Conservation (phyloP, 2,888 invertebrate genomes). For the Epinotia demarniana region DNA sequence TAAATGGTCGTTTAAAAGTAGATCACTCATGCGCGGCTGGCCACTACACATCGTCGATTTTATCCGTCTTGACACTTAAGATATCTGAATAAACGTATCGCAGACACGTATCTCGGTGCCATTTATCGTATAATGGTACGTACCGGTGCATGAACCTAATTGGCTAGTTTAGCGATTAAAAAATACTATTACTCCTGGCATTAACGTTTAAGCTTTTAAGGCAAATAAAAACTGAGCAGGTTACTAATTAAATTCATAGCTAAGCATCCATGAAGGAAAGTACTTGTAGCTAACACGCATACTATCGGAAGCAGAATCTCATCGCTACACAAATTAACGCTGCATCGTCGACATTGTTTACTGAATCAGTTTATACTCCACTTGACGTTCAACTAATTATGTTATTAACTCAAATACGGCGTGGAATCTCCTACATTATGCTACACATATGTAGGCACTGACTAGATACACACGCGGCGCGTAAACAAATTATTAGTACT, state of each 20-base stretch:
- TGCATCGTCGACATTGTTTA: conserved; percentile 68
- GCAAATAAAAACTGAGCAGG: conserved; percentile 35
- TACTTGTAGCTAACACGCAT: conserved; percentile 46
- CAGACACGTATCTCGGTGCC: conserved; percentile 69
- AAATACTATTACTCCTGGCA: conserved; percentile 38
- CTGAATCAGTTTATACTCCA: conserved; percentile 67
- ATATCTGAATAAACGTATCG: conserved; percentile 70
- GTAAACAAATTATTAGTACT: background rate
- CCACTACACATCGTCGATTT: conserved; percentile 66
- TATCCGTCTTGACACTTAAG: conserved; percentile 75
- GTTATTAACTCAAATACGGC: conserved; percentile 54
- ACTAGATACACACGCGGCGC: background rate
- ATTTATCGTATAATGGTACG: conserved; percentile 64
- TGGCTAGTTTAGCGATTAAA: conserved; percentile 56
- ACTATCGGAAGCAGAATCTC: conserved; percentile 45
- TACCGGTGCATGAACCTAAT: conserved; percentile 66
- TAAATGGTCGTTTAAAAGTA: conserved; percentile 74
- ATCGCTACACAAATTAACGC: conserved; percentile 68
- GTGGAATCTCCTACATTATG: conserved; percentile 41
- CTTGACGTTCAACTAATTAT: conserved; percentile 70
- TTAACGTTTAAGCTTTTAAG: conserved; percentile 34
- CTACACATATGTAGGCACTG: conserved; percentile 4
- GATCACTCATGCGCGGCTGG: conserved; percentile 66
- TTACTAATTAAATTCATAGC: conserved; percentile 46
- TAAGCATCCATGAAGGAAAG: conserved; percentile 45